Evolutionary conservation across 2,797 vertebrate genomes (phyloP).

Genomic region (Ceyx erithaca): DNA sequence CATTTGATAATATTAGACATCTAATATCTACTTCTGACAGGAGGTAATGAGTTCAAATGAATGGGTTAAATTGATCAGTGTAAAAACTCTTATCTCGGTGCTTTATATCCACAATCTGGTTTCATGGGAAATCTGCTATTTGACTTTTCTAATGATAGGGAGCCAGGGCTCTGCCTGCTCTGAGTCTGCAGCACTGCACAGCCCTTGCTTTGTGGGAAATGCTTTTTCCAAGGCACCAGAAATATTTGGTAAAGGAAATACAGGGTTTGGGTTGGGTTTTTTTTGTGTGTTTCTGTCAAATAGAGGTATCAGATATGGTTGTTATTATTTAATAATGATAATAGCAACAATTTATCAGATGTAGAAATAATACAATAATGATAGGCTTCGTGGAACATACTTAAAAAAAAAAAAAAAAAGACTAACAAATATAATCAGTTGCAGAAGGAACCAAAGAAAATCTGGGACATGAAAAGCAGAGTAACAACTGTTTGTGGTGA

Average conservation of each 20-base stretch:
- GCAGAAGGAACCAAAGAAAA: constrained; percentile 57
- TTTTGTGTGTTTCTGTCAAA: not conserved
- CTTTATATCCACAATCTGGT: not conserved
- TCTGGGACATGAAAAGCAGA: constrained; percentile 61
- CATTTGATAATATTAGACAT: not conserved
- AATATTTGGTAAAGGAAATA: constrained; percentile 28
- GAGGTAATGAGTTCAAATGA: not conserved
- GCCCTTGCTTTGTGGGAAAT: not conserved
- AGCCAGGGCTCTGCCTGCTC: not conserved
- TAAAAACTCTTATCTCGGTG: not conserved
- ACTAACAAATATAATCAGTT: constrained; percentile 68
- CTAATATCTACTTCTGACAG: not conserved
- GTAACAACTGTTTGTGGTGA: constrained; percentile 71
- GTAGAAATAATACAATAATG: constrained; percentile 69
- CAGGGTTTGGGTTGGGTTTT: not conserved
- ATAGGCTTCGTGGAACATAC: constrained; percentile 11
- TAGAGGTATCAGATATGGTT: constrained; percentile 36
- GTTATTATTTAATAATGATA: constrained; percentile 68
- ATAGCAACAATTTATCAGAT: constrained; percentile 63
- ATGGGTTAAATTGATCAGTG: not conserved
- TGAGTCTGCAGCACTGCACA: fast-evolving
- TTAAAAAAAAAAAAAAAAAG: constrained; percentile 15
- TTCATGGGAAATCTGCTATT: not conserved
- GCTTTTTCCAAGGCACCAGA: not conserved
- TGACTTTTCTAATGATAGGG: not conserved